These are phyloP conservation scores for Nycteola revayana DNA, from an alignment of 2,888 invertebrate genomes.

Conservation along the genomic window DNA sequence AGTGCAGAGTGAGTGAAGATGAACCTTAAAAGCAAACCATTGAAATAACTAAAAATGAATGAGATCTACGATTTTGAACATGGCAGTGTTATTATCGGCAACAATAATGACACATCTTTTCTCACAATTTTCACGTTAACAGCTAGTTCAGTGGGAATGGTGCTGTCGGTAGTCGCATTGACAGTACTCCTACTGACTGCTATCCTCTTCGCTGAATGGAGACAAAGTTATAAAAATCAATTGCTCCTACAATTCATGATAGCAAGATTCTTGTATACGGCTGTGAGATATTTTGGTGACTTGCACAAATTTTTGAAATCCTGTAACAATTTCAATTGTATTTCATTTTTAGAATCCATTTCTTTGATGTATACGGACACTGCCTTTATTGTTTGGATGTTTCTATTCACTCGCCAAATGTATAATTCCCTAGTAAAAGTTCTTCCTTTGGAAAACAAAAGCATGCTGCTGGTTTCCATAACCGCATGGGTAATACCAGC, in stretches of 20 bases:
- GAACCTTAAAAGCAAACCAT: no score
- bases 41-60: neutral
- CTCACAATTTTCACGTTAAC: slow-evolving; percentile 37
- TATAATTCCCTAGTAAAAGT: slow-evolving; percentile 60
- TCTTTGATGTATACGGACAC: slow-evolving; percentile 54
- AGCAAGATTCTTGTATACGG: slow-evolving; percentile 54
- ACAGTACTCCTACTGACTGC: slow-evolving; percentile 55
- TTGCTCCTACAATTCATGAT: slow-evolving; percentile 64
- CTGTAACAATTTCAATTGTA: slow-evolving; percentile 10
- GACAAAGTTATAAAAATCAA: slow-evolving; percentile 61
- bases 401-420: slow-evolving; percentile 61
- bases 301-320: slow-evolving; percentile 32
- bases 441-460: slow-evolving; percentile 36
- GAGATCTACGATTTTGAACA: slow-evolving; percentile 23
- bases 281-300: slow-evolving; percentile 50
- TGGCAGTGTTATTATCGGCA: slow-evolving; percentile 27
- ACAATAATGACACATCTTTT: slow-evolving; percentile 29
- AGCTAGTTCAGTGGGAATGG: slow-evolving; percentile 51
- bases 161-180: slow-evolving; percentile 47
- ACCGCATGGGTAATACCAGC: slow-evolving; percentile 51
- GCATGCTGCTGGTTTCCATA: slow-evolving; percentile 46
- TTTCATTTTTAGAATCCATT: slow-evolving; percentile 35
- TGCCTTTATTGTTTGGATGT: slow-evolving; percentile 62
- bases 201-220: slow-evolving; percentile 59
- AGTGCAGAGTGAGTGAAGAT: no score